Evolutionary conservation across 2,888 invertebrate genomes (phyloP).

Genomic region (Agrotis puta): DNA sequence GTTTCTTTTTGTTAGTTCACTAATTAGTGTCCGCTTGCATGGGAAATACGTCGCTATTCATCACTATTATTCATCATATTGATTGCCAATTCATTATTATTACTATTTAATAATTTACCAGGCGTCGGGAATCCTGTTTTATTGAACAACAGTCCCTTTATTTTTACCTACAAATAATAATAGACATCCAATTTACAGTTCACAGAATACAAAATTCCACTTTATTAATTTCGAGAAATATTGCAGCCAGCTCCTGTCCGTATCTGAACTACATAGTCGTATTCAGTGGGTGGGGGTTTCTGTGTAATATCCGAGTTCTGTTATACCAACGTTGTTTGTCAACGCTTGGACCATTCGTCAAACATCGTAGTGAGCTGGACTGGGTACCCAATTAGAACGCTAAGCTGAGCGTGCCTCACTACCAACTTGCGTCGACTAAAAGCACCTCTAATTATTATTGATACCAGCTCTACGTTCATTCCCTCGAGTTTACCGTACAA

Average conservation of each 20-base stretch:
- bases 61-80: constrained; percentile 34
- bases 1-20: constrained; percentile 35
- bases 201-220: constrained; percentile 14
- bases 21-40: constrained; percentile 51
- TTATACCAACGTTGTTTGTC: constrained; percentile 68
- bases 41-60: constrained; percentile 44
- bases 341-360: constrained; percentile 68
- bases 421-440: constrained; percentile 71
- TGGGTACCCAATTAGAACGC: constrained; percentile 67
- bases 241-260: constrained; percentile 28
- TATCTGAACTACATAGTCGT: constrained; percentile 39
- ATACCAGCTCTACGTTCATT: constrained; percentile 65
- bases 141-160: constrained; percentile 22
- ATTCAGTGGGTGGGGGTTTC: constrained; percentile 44
- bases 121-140: constrained; percentile 15
- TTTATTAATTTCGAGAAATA: constrained; percentile 37
- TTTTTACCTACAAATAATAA: constrained; percentile 11
- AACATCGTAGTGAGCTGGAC: constrained; percentile 65
- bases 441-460: constrained; percentile 75
- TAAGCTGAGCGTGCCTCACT: constrained; percentile 70
- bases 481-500: constrained; percentile 59
- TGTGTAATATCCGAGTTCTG: constrained; percentile 57
- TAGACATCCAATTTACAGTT: background rate
- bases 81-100: constrained; percentile 16
- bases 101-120: constrained; percentile 19